Base-by-base conservation (phyloP, 2,888 invertebrate species). In the Hipparchia sbordonii region DNA sequence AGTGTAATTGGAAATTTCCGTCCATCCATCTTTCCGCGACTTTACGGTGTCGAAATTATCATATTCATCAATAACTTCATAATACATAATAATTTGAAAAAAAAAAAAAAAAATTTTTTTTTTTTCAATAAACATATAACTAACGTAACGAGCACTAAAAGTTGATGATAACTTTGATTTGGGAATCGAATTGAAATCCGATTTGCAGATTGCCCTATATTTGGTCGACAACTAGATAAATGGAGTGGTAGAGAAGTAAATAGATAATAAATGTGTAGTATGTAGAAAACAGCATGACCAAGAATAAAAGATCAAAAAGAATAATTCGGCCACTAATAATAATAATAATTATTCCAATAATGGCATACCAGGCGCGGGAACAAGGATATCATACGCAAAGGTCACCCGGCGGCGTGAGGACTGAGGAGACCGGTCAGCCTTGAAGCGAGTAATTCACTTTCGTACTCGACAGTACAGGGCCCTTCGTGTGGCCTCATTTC, bases 361-460 rank as follows among this genome's bases (percentile, higher is more conserved):
- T 84, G 82, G 84, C 84, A 84, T 84, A 81, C 82, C 84, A 81
- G 80, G 75, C 82, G 86, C 82, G 84, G 89, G 87, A 91, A 91
- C 92, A 88, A 92, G 92, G 92, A 92, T 92, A 91, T 90, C 87
- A 87, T 86, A 87, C 86, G 87, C 82, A 92, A 93, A 93, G 93
- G 93, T 92, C 90, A 90, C 88, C 88, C 85, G 89, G 88, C 85
- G 89, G 88, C 89, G 89, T 89, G 90, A 92, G 91, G 89, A 89
- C 89, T 89, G 90, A 92, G 90, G 89, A 89, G 89, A 93, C 93
- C 88, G 89, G 93, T 91, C 93, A 92, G 87, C 93, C 93, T 93
- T 93, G 93, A 84, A 85, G 82, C 78, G 84, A 84, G 87, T 90
- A 89, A 87, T 90, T 91, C 91, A 91, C 92, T 92, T 93, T 93